Evolutionary conservation across 2,888 invertebrate genomes (phyloP).

Genomic region (Lordiphosa andalusiaca): DNA sequence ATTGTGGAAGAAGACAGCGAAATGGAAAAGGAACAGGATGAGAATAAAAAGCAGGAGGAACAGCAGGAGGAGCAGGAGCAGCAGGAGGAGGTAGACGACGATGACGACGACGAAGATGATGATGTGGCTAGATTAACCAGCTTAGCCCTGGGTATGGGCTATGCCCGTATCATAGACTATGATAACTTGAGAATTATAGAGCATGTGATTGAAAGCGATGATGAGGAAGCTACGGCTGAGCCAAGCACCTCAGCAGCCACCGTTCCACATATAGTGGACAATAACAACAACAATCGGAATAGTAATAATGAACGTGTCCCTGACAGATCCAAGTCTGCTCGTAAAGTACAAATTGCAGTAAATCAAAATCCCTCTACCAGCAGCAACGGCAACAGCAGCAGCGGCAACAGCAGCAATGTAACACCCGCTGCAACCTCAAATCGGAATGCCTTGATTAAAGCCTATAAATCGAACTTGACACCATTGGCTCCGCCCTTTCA

Average conservation of each 20-base stretch:
- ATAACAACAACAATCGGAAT: slow-evolving; percentile 50
- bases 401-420: slow-evolving; percentile 3
- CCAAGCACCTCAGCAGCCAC: slow-evolving; percentile 3
- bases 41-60: neutral
- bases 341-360: slow-evolving; percentile 16
- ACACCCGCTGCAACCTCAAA: slow-evolving; percentile 26
- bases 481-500: slow-evolving; percentile 76
- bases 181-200: slow-evolving; percentile 76
- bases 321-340: slow-evolving; percentile 20
- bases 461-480: slow-evolving; percentile 74
- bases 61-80: neutral
- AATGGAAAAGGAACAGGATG: slow-evolving; percentile 8
- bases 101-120: slow-evolving; percentile 21
- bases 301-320: slow-evolving; percentile 10
- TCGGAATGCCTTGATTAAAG: slow-evolving; percentile 59
- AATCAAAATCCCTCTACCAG: slow-evolving; percentile 12
- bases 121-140: slow-evolving; percentile 42
- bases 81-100: neutral
- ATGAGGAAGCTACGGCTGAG: slow-evolving; percentile 10
- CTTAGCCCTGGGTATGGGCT: slow-evolving; percentile 55
- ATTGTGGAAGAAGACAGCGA: slow-evolving; percentile 41
- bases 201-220: slow-evolving; percentile 74
- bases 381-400: slow-evolving; percentile 13
- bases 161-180: slow-evolving; percentile 72
- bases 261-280: slow-evolving; percentile 22